These are phyloP conservation scores for Cinclus cinclus DNA, from an alignment of 2,113 vertebrate species.

Conservation along the genomic window DNA sequence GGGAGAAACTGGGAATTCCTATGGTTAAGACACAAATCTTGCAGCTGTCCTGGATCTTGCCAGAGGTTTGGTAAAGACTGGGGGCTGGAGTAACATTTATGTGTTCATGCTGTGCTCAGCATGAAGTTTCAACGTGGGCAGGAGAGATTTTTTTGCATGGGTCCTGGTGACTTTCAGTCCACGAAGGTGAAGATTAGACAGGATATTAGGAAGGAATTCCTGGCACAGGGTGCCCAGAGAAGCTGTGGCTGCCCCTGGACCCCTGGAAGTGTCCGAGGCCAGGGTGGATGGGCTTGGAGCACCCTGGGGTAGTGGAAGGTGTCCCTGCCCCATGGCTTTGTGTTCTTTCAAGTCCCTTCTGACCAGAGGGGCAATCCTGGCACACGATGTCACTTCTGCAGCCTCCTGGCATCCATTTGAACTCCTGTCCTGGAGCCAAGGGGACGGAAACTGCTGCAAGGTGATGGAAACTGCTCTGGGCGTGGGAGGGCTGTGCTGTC, in stretches of 20 bases:
- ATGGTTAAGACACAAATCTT: background rate
- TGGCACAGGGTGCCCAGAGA: background rate
- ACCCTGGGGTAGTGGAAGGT: rapidly evolving
- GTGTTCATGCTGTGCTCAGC: background rate
- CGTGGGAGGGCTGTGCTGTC: background rate
- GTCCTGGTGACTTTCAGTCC: background rate
- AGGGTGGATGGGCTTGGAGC: background rate
- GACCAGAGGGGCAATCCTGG: no score
- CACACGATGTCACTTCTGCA: rapidly evolving
- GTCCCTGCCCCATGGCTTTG: background rate
- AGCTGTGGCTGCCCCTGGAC: background rate
- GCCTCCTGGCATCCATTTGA: background rate
- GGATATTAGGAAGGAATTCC: background rate
- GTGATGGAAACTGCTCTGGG: background rate
- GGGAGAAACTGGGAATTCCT: background rate
- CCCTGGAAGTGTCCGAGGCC: background rate
- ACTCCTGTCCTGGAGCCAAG: rapidly evolving
- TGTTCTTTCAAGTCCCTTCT: background rate
- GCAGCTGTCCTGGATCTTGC: background rate
- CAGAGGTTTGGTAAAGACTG: rapidly evolving
- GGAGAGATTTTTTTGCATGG: rapidly evolving
- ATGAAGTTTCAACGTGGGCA: rapidly evolving
- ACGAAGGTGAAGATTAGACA: background rate
- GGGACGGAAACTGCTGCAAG: background rate
- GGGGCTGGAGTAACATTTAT: background rate